Evolutionary conservation across 2,113 vertebrate species (phyloP).

Genomic region (Pyrgilauda ruficollis): DNA sequence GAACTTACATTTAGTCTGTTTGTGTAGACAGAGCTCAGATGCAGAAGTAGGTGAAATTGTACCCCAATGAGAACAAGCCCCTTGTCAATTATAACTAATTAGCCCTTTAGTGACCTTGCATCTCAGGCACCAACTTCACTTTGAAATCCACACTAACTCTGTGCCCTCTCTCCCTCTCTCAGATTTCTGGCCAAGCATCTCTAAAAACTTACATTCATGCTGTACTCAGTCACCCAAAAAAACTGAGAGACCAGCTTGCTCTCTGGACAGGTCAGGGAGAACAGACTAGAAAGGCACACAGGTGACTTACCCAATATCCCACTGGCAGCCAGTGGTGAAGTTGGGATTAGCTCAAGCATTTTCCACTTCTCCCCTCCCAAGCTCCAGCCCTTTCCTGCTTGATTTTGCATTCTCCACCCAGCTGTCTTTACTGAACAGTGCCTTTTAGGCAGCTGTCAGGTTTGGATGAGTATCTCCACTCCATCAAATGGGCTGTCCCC

Average conservation of each 20-base stretch:
- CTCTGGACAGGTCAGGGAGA: not conserved
- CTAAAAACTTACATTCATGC: not conserved
- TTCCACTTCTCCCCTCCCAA: not conserved
- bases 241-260: not conserved
- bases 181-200: not conserved
- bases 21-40: not conserved
- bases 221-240: not conserved
- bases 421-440: not conserved
- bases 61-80: not conserved
- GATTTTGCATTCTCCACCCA: not conserved
- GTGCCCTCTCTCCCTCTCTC: not conserved
- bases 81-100: not conserved
- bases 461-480: constrained; percentile 41
- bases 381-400: not conserved
- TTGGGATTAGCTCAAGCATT: not conserved
- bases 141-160: not conserved
- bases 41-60: not conserved
- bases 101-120: not conserved
- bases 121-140: not conserved
- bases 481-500: not conserved
- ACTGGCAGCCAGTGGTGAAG: not conserved
- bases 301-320: not conserved
- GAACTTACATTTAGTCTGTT: not conserved
- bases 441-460: constrained; percentile 34
- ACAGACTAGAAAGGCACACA: not conserved